A percentile compares a stretch with the other conserved stretches of the same genome.
Evolutionary conservation across 2,113 vertebrate species (phyloP).

Genomic region (Rissa tridactyla): DNA sequence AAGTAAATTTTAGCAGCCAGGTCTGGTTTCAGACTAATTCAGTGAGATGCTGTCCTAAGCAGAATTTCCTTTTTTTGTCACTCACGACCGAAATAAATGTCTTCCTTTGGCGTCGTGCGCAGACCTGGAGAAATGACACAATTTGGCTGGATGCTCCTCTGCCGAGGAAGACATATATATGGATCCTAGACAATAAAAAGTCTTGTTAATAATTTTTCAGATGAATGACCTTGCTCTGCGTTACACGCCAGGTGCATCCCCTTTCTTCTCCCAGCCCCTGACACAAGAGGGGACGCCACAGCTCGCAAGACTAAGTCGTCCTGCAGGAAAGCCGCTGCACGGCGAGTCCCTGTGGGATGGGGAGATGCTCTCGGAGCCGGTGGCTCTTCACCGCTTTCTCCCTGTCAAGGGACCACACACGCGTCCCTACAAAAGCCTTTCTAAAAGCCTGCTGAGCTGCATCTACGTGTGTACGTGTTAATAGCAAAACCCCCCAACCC

Average conservation of each 20-base stretch:
- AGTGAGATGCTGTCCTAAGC: background rate
- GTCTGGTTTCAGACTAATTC: background rate
- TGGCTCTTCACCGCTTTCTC: background rate
- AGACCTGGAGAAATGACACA: background rate
- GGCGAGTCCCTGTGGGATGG: rapidly evolving
- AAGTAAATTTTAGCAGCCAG: too few species aligned
- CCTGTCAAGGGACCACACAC: background rate
- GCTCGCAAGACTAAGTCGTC: rapidly evolving
- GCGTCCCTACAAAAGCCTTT: background rate
- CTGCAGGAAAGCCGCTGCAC: rapidly evolving
- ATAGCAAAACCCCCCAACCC: background rate
- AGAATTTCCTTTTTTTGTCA: background rate
- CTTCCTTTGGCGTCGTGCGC: rapidly evolving
- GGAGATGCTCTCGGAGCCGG: background rate
- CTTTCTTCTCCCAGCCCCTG: background rate
- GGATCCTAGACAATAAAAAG: background rate
- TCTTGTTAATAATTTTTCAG: background rate
- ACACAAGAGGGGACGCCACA: background rate
- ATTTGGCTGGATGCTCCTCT: background rate
- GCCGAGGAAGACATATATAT: background rate
- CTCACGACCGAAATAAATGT: rapidly evolving
- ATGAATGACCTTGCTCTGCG: background rate
- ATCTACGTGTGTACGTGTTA: rapidly evolving
- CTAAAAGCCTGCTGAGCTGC: background rate
- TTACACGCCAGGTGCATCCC: background rate